Evolutionary conservation across 2,113 vertebrate species (phyloP).

Genomic region (Beaufortia kweichowensis): DNA sequence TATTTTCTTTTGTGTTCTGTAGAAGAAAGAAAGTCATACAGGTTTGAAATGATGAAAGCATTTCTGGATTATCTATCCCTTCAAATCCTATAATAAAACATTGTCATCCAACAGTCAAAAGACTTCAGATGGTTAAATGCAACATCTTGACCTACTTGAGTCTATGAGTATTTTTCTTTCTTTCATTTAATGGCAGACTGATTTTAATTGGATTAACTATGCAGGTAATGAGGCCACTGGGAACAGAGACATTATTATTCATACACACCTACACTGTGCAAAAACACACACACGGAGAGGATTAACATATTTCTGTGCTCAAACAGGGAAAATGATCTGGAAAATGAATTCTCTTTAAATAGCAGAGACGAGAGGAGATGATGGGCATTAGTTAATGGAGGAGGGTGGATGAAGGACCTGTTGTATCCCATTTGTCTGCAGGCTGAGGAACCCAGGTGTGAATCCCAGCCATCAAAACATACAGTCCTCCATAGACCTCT

Average conservation of each 20-base stretch:
- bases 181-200: constrained; percentile 51
- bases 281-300: neutral
- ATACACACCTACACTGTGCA: neutral
- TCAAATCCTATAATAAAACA: neutral
- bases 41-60: no score
- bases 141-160: constrained; percentile 46
- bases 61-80: no score
- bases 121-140: neutral
- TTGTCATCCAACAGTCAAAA: neutral
- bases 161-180: constrained; percentile 31
- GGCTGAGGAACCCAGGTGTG: constrained; percentile 49
- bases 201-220: constrained; percentile 53
- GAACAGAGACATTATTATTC: constrained; percentile 38
- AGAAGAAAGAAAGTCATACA: no score
- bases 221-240: constrained; percentile 33
- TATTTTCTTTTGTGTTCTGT: no score
- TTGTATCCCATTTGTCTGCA: constrained; percentile 63
- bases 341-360: neutral
- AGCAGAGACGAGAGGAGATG: neutral
- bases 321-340: neutral
- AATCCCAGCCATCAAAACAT: constrained; percentile 57
- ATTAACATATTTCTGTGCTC: neutral
- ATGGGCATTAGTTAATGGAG: neutral
- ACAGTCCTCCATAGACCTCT: constrained; percentile 57
- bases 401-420: constrained; percentile 46